Evolutionary conservation across 2,113 vertebrate species (phyloP), one percentile per base, ranked within the genome.

Genomic region (Sinocyclocheilus anshuiensis): DNA sequence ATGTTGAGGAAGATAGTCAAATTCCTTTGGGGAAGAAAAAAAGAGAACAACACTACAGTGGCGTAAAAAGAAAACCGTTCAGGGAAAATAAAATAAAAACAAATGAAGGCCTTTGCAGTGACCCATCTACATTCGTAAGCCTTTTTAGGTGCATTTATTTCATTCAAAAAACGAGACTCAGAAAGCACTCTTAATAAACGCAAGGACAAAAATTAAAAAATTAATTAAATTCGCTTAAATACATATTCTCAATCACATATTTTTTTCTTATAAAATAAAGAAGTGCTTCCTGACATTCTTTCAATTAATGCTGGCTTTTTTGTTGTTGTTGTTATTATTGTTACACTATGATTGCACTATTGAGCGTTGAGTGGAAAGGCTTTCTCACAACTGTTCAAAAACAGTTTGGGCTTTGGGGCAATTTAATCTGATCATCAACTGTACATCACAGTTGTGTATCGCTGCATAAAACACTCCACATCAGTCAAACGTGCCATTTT

Each of bases 61-160:
- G 65, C 48, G 39, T 71, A 11, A 82, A 61, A 15, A 61, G 22
- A 20, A 45, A 50, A 63, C 48, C 3, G 39, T 36, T 80, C 45
- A 22, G 90, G 86, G 89, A 93, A 81, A 90, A 90, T 89, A 91
- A 94, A 94, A 93, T 86, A 92, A 86, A 93, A 33, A 55, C 22
- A 94, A 87, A 93, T 90, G 92, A 95, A 95, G 94, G 89, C 89
- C 90, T 92, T 92, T 94, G 93, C 88, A 93, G 94, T 94, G 90
- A 94, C 94, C 94, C 95, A 95, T 95, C 96, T 96, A 97, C 97
- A 97, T 97, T 98, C 97, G 96, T 96, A 92, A 96, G 96, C 96
- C 96, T 96, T 96, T 95, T 93, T 92, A 96, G 94, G 95, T 95
- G 94, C 89, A 88, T 88, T 90, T 87, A 92, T 91, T 80, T 36